Percentiles rank a stretch among this genome's conserved stretches.
Conservation (phyloP, 2,888 invertebrate species). For the Ptychoptera contaminata region DNA sequence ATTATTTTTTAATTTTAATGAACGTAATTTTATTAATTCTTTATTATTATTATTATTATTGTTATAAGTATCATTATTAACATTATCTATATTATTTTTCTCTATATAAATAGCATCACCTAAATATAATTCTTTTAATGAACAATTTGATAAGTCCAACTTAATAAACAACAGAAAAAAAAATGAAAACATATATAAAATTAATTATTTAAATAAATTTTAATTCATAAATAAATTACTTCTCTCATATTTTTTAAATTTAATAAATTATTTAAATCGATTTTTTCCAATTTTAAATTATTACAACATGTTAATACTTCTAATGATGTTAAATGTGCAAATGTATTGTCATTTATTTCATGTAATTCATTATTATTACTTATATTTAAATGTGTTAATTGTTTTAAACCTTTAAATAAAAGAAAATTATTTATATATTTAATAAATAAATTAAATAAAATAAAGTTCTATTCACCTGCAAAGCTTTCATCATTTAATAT, state of each 20-base stretch:
- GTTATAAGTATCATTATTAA: no score
- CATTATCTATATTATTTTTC: not conserved
- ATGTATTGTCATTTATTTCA: conserved; percentile 37
- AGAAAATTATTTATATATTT: conserved; percentile 3
- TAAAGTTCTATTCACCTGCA: conserved; percentile 15
- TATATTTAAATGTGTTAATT: conserved; percentile 41
- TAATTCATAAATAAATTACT: conserved; percentile 12
- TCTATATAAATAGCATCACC: not conserved
- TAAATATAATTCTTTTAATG: conserved; percentile 31
- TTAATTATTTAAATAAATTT: not conserved
- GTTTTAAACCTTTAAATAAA: conserved; percentile 33
- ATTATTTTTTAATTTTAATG: conserved; percentile 43
- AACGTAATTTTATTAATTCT: conserved; percentile 32
- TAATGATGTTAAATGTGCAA: conserved; percentile 31
- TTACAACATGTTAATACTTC: conserved; percentile 33
- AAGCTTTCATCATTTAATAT: conserved; percentile 43
- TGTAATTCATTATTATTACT: conserved; percentile 40
- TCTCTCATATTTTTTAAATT: conserved; percentile 18
- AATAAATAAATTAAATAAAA: not conserved
- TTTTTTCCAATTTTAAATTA: conserved; percentile 36
- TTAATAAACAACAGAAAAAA: no score
- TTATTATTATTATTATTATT: conserved; percentile 9
- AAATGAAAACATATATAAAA: not conserved
- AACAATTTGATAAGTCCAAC: conserved; percentile 47
- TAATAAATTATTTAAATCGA: conserved; percentile 38